Conservation (phyloP, 2,888 invertebrate species). For the Drosophila paranaensis region DNA sequence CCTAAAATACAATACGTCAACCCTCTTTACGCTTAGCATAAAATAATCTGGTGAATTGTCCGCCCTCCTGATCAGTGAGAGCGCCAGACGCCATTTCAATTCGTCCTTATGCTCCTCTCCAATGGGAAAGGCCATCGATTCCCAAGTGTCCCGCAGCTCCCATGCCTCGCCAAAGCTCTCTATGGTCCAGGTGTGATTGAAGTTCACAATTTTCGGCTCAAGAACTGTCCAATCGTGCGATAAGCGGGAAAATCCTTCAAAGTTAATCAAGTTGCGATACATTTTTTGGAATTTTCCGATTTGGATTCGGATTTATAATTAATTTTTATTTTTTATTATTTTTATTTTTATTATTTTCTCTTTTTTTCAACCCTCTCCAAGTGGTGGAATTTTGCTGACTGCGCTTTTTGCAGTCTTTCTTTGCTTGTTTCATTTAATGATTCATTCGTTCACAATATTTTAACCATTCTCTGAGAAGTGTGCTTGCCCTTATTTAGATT, state of each 20-base stretch:
- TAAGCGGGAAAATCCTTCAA: rapidly evolving
- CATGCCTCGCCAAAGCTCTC: not conserved
- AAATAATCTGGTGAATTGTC: not conserved
- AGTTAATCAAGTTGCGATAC: not conserved
- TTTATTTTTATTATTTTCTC: no score
- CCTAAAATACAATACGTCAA: not conserved
- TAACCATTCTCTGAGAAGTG: not conserved
- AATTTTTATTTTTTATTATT: no score
- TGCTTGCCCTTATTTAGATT: no score
- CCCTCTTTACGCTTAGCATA: not conserved
- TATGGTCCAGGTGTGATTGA: not conserved
- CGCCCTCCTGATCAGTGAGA: not conserved
- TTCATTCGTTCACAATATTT: not conserved
- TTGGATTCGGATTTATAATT: no score
- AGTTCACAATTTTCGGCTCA: not conserved
- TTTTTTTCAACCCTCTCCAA: no score
- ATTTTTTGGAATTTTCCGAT: not conserved
- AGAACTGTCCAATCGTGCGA: not conserved
- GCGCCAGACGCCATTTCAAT: not conserved
- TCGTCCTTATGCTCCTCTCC: not conserved
- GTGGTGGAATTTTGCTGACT: not conserved
- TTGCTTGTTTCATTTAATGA: no score
- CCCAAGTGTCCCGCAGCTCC: not conserved
- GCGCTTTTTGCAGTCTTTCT: not conserved
- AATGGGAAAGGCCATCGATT: not conserved